A percentile compares a stretch with the other conserved stretches of the same genome.
Conservation (phyloP, 1,140 invertebrate species). For the Bicyclus anynana region DNA sequence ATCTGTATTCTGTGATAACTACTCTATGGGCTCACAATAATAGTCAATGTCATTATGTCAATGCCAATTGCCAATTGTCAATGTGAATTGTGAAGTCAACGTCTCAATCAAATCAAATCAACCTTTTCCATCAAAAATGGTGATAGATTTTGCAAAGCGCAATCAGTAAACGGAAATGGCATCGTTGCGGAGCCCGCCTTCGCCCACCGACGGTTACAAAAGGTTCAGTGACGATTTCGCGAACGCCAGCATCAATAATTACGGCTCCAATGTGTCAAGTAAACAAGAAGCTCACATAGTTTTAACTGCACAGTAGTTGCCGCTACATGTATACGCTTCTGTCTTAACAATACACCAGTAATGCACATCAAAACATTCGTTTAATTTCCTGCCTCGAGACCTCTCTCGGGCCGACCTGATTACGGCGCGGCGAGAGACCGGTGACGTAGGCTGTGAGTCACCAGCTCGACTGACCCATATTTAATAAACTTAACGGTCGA, state of each 20-base stretch:
- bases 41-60: too few relatives aligned
- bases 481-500: conserved; percentile 51
- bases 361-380: conserved; percentile 61
- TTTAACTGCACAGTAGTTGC: conserved; percentile 70
- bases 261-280: conserved; percentile 78
- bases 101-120: conserved; percentile 1
- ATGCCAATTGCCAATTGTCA: too few relatives aligned
- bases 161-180: conserved; percentile 70
- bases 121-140: conserved; percentile 12
- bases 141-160: conserved; percentile 14
- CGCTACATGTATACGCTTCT: conserved; percentile 63
- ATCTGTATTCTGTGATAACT: too few relatives aligned
- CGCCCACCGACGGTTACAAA: conserved; percentile 78
- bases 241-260: conserved; percentile 77
- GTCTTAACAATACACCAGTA: conserved; percentile 70
- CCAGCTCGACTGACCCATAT: conserved; percentile 46
- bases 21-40: too few relatives aligned
- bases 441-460: conserved; percentile 59
- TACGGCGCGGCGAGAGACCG: conserved; percentile 35
- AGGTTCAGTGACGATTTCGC: conserved; percentile 77
- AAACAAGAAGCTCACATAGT: conserved; percentile 67
- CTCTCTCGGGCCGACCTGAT: conserved; percentile 26
- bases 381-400: conserved; percentile 54
- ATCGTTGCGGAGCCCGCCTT: conserved; percentile 72
- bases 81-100: too few relatives aligned